Evolutionary conservation across 2,113 vertebrate genomes (phyloP).

Genomic region (Mastomys natalensis): DNA sequence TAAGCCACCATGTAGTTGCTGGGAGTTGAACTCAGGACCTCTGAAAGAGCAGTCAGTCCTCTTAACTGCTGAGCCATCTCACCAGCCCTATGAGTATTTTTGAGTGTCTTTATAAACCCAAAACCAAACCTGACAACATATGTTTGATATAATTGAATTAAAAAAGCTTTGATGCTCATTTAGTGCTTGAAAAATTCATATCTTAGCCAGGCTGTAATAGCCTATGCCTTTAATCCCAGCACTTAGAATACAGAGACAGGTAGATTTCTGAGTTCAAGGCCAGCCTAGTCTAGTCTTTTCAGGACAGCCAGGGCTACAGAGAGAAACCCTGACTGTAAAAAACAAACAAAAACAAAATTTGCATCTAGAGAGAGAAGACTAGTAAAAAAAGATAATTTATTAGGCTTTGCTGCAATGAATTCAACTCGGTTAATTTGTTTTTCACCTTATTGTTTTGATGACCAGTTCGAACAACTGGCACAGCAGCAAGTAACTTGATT

Average conservation of each 20-base stretch:
- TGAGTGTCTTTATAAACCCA: background rate
- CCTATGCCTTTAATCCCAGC: background rate
- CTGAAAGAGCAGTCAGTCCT: too few relatives aligned
- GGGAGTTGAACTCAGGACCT: too few relatives aligned
- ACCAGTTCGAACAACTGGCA: conserved; percentile 88
- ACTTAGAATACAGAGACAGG: background rate
- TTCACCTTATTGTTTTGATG: conserved; percentile 37
- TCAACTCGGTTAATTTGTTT: conserved; percentile 9
- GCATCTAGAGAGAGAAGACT: background rate
- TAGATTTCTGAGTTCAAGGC: background rate
- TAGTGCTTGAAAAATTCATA: background rate
- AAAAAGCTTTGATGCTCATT: conserved; percentile 46
- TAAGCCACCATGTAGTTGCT: too few relatives aligned
- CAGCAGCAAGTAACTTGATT: conserved; percentile 91
- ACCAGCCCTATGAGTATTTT: background rate
- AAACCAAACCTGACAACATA: background rate
- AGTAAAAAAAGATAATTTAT: conserved; percentile 29
- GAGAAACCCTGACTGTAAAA: background rate
- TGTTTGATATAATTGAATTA: background rate
- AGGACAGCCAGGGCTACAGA: background rate
- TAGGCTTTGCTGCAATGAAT: conserved; percentile 42
- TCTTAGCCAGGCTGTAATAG: background rate
- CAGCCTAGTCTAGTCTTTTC: background rate
- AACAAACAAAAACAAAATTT: background rate
- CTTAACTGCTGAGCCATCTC: too few relatives aligned